phyloP scores from a whole-genome alignment of 2,113 vertebrate species.

The Symphodus melops region DNA sequence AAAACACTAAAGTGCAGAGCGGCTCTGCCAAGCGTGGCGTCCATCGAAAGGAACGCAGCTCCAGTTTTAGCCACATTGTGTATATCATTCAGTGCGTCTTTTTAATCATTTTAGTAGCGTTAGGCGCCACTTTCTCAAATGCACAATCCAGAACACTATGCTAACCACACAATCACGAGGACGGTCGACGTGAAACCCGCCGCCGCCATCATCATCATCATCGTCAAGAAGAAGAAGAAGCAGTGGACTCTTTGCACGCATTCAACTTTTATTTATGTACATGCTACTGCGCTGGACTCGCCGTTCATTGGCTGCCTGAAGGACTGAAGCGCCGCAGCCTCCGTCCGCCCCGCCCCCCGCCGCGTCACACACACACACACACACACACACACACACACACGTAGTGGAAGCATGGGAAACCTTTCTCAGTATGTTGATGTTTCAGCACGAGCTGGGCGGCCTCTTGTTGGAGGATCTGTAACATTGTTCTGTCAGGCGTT shows the following conservation, averaged over 20 bases:
- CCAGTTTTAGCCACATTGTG: conserved; percentile 56
- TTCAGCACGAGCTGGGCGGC: conserved; percentile 47
- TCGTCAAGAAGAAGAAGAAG: conserved; percentile 25
- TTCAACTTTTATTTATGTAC: conserved; percentile 66
- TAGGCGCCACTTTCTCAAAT: conserved; percentile 59
- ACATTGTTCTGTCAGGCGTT: conserved; percentile 53
- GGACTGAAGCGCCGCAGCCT: conserved; percentile 28
- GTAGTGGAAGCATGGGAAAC: conserved; percentile 16
- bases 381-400: background rate
- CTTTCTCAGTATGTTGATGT: conserved; percentile 33
- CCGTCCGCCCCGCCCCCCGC: background rate
- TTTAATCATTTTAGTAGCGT: conserved; percentile 57
- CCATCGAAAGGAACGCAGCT: conserved; percentile 8
- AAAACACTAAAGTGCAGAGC: conserved; percentile 65
- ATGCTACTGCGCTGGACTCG: conserved; percentile 33
- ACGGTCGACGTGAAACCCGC: background rate
- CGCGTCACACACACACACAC: background rate
- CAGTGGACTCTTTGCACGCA: conserved; percentile 53
- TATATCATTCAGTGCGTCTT: conserved; percentile 59
- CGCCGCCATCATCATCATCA: conserved; percentile 1
- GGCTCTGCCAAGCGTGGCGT: conserved; percentile 20
- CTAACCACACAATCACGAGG: conserved; percentile 66
- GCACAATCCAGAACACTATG: conserved; percentile 78
- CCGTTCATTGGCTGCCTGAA: conserved; percentile 16
- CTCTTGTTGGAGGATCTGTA: conserved; percentile 52